Percentiles rank a stretch among this genome's conserved stretches.
Evolutionary conservation across 2,797 vertebrate genomes (phyloP).

Genomic region (Eurystomus glaucurus): DNA sequence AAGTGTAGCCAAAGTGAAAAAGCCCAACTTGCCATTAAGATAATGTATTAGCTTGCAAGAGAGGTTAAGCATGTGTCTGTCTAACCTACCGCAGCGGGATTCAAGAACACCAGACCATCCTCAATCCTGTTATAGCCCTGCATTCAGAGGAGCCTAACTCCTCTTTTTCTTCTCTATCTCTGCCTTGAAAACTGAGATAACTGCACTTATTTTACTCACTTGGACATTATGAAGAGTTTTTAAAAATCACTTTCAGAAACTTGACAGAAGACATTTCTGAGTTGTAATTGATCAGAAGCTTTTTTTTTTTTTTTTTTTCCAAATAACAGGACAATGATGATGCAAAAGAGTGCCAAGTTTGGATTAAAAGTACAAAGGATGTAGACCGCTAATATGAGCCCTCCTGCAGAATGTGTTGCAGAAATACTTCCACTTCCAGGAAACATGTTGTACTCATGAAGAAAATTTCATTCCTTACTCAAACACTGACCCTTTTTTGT

Average conservation of each 20-base stretch:
- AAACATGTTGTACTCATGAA: background rate
- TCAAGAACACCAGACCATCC: background rate
- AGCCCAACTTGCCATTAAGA: background rate
- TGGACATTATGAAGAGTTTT: background rate
- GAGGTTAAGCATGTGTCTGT: background rate
- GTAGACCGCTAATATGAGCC: background rate
- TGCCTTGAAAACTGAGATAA: background rate
- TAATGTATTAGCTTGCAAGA: background rate
- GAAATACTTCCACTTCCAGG: slow-evolving; percentile 29
- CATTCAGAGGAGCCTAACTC: background rate
- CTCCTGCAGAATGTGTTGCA: background rate
- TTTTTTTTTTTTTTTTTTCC: background rate
- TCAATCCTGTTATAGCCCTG: background rate
- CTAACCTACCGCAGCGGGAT: background rate
- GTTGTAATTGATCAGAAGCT: background rate
- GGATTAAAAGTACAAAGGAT: background rate
- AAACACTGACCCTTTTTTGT: slow-evolving; percentile 26
- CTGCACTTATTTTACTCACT: background rate
- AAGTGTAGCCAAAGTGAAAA: background rate
- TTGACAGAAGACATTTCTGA: background rate
- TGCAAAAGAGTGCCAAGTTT: background rate
- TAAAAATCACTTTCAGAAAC: background rate
- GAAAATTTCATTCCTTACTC: background rate
- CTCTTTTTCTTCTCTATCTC: background rate
- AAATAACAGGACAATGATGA: background rate